A percentile compares a stretch with the other conserved stretches of the same genome.
These are phyloP conservation scores for Lontra canadensis DNA, from an alignment of 2,113 vertebrate species.

Conservation along the genomic window DNA sequence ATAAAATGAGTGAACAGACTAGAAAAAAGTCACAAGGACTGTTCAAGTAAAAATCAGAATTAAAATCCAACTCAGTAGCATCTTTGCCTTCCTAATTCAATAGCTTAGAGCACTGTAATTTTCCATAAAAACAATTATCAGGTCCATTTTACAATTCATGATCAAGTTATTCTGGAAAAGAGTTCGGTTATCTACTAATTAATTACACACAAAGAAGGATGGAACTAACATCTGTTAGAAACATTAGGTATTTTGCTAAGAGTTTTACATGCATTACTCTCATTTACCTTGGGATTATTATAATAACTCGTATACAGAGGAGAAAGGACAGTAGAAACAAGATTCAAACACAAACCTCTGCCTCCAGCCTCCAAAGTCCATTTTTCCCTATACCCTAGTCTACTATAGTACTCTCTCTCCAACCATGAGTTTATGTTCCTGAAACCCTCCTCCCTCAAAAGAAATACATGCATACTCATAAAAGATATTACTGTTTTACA, in stretches of 20 bases:
- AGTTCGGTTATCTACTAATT: not conserved
- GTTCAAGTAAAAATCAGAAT: constrained; percentile 50
- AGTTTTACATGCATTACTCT: not conserved
- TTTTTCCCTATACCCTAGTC: not conserved
- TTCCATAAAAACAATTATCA: constrained; percentile 25
- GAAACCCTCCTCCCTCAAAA: not conserved
- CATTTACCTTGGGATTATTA: not conserved
- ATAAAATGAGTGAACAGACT: constrained; percentile 30
- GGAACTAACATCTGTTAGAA: not conserved
- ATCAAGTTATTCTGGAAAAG: constrained; percentile 14
- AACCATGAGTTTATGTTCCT: constrained; percentile 5
- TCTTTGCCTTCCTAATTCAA: constrained; percentile 18
- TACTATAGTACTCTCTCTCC: not conserved
- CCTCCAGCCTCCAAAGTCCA: not conserved
- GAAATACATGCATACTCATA: not conserved
- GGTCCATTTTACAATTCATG: not conserved
- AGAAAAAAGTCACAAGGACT: not conserved
- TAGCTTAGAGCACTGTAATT: not conserved
- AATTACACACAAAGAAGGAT: not conserved
- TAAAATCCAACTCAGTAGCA: not conserved
- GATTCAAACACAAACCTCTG: constrained; percentile 1
- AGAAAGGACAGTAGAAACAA: not conserved
- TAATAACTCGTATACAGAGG: not conserved
- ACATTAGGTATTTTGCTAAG: not conserved
- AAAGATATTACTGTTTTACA: not conserved